phyloP scores from a whole-genome alignment of 92 coral and sea anemone genomes.

The Montipora capitata region DNA sequence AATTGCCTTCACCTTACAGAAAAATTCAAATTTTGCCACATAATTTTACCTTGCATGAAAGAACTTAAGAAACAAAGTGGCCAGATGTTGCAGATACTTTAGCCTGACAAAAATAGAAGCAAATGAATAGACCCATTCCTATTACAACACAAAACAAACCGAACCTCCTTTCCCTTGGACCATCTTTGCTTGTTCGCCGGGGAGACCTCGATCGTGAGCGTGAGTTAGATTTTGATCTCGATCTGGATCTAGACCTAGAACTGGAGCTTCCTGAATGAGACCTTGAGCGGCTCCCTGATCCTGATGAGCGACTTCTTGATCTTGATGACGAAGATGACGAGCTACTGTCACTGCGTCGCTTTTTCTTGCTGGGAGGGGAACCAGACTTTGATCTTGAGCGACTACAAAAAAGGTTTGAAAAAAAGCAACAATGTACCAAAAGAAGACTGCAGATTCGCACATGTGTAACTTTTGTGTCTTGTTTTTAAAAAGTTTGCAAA shows the following conservation, averaged over 20 bases:
- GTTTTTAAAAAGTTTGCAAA: too few species aligned
- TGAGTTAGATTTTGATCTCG: conserved; percentile 42
- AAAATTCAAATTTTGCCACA: too few species aligned
- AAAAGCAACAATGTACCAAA: not conserved
- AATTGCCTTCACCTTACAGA: too few species aligned
- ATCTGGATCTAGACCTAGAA: conserved; percentile 74
- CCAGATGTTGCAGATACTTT: too few species aligned
- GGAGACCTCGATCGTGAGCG: conserved; percentile 49
- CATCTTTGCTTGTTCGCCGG: conserved; percentile 42
- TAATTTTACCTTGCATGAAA: too few species aligned
- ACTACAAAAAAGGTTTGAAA: conserved; percentile 8
- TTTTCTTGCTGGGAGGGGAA: conserved; percentile 68
- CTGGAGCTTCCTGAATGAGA: conserved; percentile 75
- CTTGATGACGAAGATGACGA: conserved; percentile 46
- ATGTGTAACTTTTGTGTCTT: not conserved
- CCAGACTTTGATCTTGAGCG: conserved; percentile 82
- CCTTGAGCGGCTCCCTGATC: conserved; percentile 68
- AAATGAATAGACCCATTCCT: not conserved
- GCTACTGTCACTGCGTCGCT: conserved; percentile 46
- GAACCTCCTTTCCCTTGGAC: conserved; percentile 67
- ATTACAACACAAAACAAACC: conserved; percentile 43
- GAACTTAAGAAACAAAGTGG: too few species aligned
- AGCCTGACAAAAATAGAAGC: not conserved
- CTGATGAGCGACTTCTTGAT: not conserved
- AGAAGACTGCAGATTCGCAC: not conserved